Evolutionary conservation across 1,140 invertebrate species (phyloP).

Genomic region (Megalonaias nervosa): DNA sequence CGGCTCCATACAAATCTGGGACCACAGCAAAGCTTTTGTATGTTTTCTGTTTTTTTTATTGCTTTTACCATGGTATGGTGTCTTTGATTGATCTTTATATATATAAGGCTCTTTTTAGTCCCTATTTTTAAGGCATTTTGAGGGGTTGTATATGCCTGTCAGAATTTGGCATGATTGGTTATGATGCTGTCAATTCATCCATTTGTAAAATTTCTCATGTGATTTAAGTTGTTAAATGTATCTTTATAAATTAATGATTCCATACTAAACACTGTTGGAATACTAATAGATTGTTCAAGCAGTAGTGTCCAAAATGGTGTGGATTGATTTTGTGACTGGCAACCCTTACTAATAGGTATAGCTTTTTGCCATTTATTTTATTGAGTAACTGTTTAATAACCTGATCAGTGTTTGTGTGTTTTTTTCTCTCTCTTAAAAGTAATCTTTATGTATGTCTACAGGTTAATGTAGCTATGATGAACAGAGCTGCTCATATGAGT

Average conservation of each 20-base stretch:
- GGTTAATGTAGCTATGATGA: constrained; percentile 83
- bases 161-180: background rate
- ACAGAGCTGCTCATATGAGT: constrained; percentile 87
- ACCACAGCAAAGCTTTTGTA: constrained; percentile 83
- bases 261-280: no score
- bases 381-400: no score
- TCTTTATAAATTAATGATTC: no score
- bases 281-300: no score
- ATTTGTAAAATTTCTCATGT: background rate
- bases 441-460: constrained; percentile 41
- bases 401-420: no score
- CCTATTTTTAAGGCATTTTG: background rate
- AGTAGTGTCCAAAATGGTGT: no score
- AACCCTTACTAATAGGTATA: no score
- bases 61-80: no score
- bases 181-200: background rate
- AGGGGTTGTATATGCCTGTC: background rate
- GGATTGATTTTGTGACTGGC: no score
- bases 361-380: no score
- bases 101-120: no score
- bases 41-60: constrained; percentile 41
- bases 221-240: background rate
- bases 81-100: no score
- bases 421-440: background rate
- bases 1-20: constrained; percentile 99